Conservation (phyloP, 2,113 vertebrate genomes). For the Panthera uncia region DNA sequence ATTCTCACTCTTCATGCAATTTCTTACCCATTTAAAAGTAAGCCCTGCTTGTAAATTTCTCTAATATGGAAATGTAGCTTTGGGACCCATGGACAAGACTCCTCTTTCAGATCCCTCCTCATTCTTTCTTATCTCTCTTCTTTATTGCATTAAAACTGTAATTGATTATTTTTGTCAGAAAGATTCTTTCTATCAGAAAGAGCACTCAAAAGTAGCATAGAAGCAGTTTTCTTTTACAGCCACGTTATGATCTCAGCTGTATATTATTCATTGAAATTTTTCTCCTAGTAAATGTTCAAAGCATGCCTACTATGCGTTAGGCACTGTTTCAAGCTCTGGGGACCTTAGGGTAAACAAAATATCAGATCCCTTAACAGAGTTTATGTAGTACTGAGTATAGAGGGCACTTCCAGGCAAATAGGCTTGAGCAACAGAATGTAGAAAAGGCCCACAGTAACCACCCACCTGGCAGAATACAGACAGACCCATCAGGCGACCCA, state of each 20-base stretch:
- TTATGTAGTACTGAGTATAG: background rate
- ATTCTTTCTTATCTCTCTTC: background rate
- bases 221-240: background rate
- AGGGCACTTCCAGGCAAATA: too few species aligned
- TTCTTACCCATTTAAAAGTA: background rate
- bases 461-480: too few species aligned
- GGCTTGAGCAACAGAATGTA: too few species aligned
- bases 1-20: background rate
- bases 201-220: background rate
- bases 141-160: background rate
- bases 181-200: background rate
- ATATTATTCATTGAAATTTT: background rate
- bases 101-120: background rate
- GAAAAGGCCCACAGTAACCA: too few species aligned
- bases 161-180: background rate
- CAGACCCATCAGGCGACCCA: too few species aligned
- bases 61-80: background rate
- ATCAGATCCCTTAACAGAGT: background rate
- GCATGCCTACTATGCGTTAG: background rate
- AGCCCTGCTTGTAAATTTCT: fast-evolving
- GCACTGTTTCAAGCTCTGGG: background rate
- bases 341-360: background rate
- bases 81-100: background rate
- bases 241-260: background rate
- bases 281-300: background rate